Conservation (phyloP, 2,113 vertebrate genomes). For the Bettongia penicillata region DNA sequence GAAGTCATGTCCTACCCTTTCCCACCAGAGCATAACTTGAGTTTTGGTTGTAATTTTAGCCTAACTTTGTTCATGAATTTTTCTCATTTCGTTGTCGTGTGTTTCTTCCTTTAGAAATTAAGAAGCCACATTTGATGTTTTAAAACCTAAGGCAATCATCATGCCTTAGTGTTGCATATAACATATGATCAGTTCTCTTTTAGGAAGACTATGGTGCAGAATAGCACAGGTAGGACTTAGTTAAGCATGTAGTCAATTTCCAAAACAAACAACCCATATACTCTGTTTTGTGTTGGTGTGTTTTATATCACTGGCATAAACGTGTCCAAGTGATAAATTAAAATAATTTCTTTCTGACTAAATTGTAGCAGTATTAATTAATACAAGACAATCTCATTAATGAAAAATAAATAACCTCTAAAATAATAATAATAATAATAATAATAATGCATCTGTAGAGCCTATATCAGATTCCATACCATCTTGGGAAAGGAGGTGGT, state of each 20-base stretch:
- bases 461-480: too few species aligned
- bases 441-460: too few species aligned
- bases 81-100: slow-evolving; percentile 61
- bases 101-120: slow-evolving; percentile 80
- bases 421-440: too few species aligned
- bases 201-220: slow-evolving; percentile 68
- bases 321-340: slow-evolving; percentile 69
- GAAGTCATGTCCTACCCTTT: slow-evolving; percentile 73
- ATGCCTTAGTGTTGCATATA: slow-evolving; percentile 77
- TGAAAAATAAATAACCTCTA: slow-evolving; percentile 75
- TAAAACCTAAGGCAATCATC: slow-evolving; percentile 79
- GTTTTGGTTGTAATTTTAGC: slow-evolving; percentile 69
- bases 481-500: too few species aligned
- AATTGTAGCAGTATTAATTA: slow-evolving; percentile 64
- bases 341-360: slow-evolving; percentile 64
- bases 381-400: slow-evolving; percentile 74
- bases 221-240: slow-evolving; percentile 53
- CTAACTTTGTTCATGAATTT: slow-evolving; percentile 53
- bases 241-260: slow-evolving; percentile 57
- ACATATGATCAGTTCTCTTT: slow-evolving; percentile 52
- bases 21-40: slow-evolving; percentile 61
- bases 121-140: slow-evolving; percentile 76
- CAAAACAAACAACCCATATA: slow-evolving; percentile 38
- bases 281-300: slow-evolving; percentile 74
- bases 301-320: slow-evolving; percentile 77